Conservation (phyloP, 1,140 invertebrate genomes). For the Drosophila trapezifrons region DNA sequence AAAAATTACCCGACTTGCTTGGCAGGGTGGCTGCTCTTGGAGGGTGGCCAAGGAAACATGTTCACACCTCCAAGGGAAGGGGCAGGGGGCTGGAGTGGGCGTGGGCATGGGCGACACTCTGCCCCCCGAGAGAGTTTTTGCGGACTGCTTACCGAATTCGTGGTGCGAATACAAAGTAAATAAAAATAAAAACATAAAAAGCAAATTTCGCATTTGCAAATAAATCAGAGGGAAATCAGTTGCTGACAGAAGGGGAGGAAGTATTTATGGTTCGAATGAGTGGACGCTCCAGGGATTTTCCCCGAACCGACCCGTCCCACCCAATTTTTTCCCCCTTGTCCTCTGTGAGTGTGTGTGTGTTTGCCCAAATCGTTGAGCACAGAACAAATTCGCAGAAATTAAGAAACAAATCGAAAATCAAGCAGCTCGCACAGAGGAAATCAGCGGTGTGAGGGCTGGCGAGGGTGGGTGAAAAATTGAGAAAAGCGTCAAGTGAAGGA, state of each 20-base stretch:
- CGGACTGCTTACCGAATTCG: conserved; percentile 56
- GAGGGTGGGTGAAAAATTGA: conserved; percentile 33
- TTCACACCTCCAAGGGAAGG: conserved; percentile 62
- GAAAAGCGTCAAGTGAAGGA: conserved; percentile 51
- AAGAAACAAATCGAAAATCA: conserved; percentile 83
- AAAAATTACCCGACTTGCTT: conserved; percentile 67
- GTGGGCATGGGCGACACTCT: conserved; percentile 37
- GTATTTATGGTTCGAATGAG: conserved; percentile 76
- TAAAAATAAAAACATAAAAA: conserved; percentile 82
- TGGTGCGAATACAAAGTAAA: conserved; percentile 82
- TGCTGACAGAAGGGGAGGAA: conserved; percentile 78
- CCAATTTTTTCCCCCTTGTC: conserved; percentile 8
- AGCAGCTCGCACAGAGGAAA: conserved; percentile 46
- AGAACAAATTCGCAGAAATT: conserved; percentile 82
- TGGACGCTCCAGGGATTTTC: conserved; percentile 52
- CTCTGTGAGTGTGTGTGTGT: conserved; percentile 9
- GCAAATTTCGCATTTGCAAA: conserved; percentile 83
- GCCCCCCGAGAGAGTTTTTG: conserved; percentile 31
- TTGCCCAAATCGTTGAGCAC: conserved; percentile 62
- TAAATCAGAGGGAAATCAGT: conserved; percentile 82
- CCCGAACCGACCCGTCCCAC: not conserved
- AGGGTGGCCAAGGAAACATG: conserved; percentile 52
- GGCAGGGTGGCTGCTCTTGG: not conserved
- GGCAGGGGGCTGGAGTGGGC: conserved; percentile 5
- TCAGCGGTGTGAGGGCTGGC: conserved; percentile 2